These are phyloP conservation scores for Enteromius treurensis DNA, from an alignment of 2,797 vertebrate species.

Conservation along the genomic window DNA sequence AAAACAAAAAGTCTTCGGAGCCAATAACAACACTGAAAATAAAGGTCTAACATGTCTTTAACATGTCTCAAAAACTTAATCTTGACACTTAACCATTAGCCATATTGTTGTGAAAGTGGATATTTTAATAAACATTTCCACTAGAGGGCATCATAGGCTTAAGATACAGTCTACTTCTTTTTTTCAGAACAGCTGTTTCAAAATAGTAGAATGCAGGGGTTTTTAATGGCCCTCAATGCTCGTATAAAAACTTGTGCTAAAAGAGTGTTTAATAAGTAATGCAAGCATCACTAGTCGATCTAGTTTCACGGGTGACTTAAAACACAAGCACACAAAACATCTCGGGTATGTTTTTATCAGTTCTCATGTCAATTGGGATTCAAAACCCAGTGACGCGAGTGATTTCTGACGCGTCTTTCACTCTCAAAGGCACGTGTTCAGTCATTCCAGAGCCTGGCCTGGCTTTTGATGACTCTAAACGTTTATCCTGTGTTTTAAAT, in stretches of 20 bases:
- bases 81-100: not conserved
- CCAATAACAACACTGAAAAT: not conserved
- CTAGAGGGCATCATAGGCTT: conserved; percentile 16
- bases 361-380: not conserved
- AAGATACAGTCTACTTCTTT: not conserved
- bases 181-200: not conserved
- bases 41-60: not conserved
- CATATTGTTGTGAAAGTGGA: not conserved
- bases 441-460: not conserved
- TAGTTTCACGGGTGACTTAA: not conserved
- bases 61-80: not conserved
- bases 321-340: not conserved
- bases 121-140: not conserved
- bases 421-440: not conserved
- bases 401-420: not conserved
- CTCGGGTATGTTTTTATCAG: conserved; percentile 3
- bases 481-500: not conserved
- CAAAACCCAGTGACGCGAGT: not conserved
- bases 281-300: not conserved
- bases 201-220: not conserved
- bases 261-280: not conserved
- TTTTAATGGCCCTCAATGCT: not conserved
- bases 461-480: too few relatives aligned
- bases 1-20: not conserved
- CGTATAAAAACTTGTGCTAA: not conserved